Conservation (phyloP, 2,797 vertebrate species). For the Nyctibius grandis region DNA sequence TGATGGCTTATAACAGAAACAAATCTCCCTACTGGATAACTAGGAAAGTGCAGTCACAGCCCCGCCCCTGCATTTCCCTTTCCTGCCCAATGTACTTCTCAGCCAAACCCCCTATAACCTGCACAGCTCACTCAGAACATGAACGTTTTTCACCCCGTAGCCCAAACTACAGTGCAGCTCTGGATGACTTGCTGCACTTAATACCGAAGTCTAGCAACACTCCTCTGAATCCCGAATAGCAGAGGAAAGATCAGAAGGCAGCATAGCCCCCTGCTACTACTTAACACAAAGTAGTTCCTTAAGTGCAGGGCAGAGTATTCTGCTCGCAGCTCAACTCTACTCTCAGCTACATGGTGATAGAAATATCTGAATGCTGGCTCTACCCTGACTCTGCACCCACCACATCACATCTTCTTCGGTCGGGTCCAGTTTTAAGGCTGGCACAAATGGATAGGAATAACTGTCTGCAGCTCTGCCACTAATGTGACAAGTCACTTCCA, state of each 20-base stretch:
- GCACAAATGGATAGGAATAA: neutral
- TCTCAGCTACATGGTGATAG: neutral
- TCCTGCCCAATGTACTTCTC: neutral
- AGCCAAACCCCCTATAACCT: neutral
- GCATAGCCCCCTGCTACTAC: neutral
- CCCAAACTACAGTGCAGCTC: neutral
- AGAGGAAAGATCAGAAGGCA: neutral
- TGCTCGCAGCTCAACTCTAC: neutral
- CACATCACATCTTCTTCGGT: neutral
- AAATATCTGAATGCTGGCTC: neutral
- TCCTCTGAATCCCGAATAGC: neutral
- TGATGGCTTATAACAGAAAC: neutral
- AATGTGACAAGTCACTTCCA: rapidly evolving
- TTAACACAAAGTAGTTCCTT: neutral
- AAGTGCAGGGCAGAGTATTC: neutral
- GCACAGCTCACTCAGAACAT: neutral
- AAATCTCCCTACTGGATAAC: neutral
- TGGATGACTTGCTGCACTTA: neutral
- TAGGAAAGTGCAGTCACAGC: neutral
- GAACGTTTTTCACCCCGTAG: neutral
- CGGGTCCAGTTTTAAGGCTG: neutral
- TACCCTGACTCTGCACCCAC: neutral
- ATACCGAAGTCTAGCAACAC: neutral
- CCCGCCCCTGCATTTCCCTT: neutral
- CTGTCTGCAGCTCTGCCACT: neutral